Evolutionary conservation across 2,888 invertebrate genomes (phyloP), one percentile per base, ranked within the genome.

Genomic region (Amblyjoppa proteus): DNA sequence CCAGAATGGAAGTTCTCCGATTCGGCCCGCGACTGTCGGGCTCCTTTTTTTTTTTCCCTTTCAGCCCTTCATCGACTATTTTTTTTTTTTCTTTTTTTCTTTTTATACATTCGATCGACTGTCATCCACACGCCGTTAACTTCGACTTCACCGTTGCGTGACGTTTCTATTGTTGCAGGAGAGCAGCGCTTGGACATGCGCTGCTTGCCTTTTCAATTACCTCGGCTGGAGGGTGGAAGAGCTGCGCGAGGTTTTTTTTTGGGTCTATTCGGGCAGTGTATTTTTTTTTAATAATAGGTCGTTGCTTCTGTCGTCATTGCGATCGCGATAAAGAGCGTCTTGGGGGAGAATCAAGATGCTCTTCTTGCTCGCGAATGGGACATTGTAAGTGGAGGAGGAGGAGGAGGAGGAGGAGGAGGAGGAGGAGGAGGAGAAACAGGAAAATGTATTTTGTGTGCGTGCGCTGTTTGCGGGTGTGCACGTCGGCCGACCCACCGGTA

Each of bases 311-410:
- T 74, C 73, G 76, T 71, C 66, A 73, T 66, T 85, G 74, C 68
- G 82, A 75, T 69, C 79, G 53, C 79, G 75, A 76, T 85, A 75
- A 38, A 41, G 68, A 73, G 66, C 51, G 9, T 20, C 34, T 58
- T 61, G 25, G 69, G 34, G n/a, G 56, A 58, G 53, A 74, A 81
- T 81, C 80, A 81, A 81, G 86, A 86, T 83, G 86, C 83, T 81
- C 86, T 83, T 83, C 73, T 68, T 73, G 75, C 68, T 77, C 70
- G 70, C 75, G 66, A 74, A 83, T 81, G 61, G 61, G 58, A 80
- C 76, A 56, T 41, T 45, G 71, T 56, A 45, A 78, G 61, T 56
- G 73, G 71, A 61, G 77, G 75, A 81, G 74, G 73, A 81, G 73
- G 20, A 20, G 20, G 20, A 20, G 20, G 20, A 20, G 73, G 71